A percentile compares a stretch with the other conserved stretches of the same genome.
These are phyloP conservation scores for Leontocebus nigricollis DNA, from an alignment of 2,797 vertebrate genomes.

Conservation along the genomic window DNA sequence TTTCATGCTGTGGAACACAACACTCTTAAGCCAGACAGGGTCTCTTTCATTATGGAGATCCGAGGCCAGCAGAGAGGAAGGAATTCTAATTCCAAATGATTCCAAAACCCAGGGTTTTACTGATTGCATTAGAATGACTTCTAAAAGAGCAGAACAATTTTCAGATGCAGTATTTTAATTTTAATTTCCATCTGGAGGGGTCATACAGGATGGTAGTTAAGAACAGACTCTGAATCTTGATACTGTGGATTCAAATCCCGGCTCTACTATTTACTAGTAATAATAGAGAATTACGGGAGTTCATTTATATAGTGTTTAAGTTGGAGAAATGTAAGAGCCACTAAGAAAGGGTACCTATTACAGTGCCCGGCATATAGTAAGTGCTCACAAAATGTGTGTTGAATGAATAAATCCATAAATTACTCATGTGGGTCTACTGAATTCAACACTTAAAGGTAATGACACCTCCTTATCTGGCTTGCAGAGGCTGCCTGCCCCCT, in stretches of 20 bases:
- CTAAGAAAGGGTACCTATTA: background rate
- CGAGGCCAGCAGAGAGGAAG: background rate
- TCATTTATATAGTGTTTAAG: background rate
- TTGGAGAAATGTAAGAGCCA: background rate
- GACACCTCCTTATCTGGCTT: background rate
- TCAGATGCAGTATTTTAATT: background rate
- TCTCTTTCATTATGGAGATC: background rate
- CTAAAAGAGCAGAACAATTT: background rate
- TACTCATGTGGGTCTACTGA: background rate
- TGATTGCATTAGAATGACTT: background rate
- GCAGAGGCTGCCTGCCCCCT: background rate
- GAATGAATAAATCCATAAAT: background rate
- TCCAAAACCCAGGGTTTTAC: background rate
- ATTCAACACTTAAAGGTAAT: background rate
- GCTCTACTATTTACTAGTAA: background rate
- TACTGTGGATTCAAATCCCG: background rate
- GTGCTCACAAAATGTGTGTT: background rate
- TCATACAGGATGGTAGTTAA: background rate
- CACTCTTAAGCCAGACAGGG: background rate
- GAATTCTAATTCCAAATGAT: background rate
- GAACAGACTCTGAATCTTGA: background rate
- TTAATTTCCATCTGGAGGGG: background rate
- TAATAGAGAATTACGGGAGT: background rate
- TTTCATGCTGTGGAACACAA: background rate
- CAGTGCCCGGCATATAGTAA: background rate